Evolutionary conservation across 2,888 invertebrate species (phyloP), one percentile per base, ranked within the genome.

Genomic region (Empis livida): DNA sequence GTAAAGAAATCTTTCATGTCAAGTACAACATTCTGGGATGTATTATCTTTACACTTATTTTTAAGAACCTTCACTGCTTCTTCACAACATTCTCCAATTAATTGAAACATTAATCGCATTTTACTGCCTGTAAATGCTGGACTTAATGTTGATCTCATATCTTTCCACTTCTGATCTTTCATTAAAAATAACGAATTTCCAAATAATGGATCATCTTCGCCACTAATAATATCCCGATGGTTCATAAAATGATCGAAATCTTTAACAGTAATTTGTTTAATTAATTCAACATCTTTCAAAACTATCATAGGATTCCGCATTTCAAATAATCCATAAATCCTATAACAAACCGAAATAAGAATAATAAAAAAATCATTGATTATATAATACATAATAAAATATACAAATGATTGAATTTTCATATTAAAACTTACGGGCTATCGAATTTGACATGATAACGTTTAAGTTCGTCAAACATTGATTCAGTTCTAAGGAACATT

Each of bases 231-330:
- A 10, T 59, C 47, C 1, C 70, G 65, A 54, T 74, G 74, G 56
- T 77, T 73, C 0, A 71, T 52, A 55, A 77, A 77, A 53, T 72
- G 71, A 42, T 77, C 76, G 37, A 77, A 78, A 51, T 78, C 74
- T 54, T 76, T 78, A 1, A 78, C 67, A 0, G 73, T 70, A 16
- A 77, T 69, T 40, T 60, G 67, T 51, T 75, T 77, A 3, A 76
- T 64, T 13, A 77, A 47, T 40, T 77, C 76, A 0, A 74, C 73
- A 56, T 77, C 77, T 2, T 72, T 63, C 13, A 78, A 61, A 31
- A 76, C 50, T 6, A 73, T 47, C 0, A 70, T 47, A 0, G 73
- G 73, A 0, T 50, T 52, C 0, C 62, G 48, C 27, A 74, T 68
- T 54, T 74, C 73, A 49, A 65, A 75, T 31, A 64, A 56, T 2